Base-by-base conservation (phyloP, 1,140 invertebrate species). In the Drosophila chauvacae region DNA sequence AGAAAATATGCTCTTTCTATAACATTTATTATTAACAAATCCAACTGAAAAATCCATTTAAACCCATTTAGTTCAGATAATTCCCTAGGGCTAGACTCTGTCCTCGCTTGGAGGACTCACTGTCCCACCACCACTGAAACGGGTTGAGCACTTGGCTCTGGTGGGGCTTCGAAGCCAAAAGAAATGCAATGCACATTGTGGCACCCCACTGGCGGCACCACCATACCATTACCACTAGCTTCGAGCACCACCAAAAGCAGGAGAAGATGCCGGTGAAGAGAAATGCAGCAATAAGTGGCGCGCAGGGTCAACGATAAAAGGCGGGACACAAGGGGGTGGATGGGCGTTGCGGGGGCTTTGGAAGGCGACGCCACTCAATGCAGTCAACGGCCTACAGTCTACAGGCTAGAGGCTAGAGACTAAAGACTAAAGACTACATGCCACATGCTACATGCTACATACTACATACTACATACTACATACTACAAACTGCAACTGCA, bases 111-210 rank as follows among this genome's bases (percentile, higher is more conserved):
- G 60, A 26, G 26, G 4, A 10, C 13, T 11, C 56, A 77, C 56
- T 68, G 74, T 55, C 45, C 28, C n/a, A 35, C 37, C 20, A 51
- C 26, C 62, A 45, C 47, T 23, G 35, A 70, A 81, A 81, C 77
- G 84, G 81, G 81, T 81, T 78, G 85, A 84, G 77, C 77, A 62
- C 79, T 73, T 73, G 65, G 66, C 76, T 82, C 72, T 75, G 72
- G 83, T 87, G 84, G 83, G 83, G 83, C 83, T 87, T 87, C 83
- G 83, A 87, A 87, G 83, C 80, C 80, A 87, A 87, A 87, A 83
- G 80, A 87, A 87, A 87, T 87, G 83, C 83, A 88, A 26, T 59
- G 55, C 73, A 44, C 73, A 44, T 57, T 39, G 62, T 55, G 51
- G 51, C 51, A 37, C 26, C 48, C 26, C 48, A 51, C 47, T 28